Base-by-base conservation (phyloP, 2,888 invertebrate species). In the Drosophila meridiana region DNA sequence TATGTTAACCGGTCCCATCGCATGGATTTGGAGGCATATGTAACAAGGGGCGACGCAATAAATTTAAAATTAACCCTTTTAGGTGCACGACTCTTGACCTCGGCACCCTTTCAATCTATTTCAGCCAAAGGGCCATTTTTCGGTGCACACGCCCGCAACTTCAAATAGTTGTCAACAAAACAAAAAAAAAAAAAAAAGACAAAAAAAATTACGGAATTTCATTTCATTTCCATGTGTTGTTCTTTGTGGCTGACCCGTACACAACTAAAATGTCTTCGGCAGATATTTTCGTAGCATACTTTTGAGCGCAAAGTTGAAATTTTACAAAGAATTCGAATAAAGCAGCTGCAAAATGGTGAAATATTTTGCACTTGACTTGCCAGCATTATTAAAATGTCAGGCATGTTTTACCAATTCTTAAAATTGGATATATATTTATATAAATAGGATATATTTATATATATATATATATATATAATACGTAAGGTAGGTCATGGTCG, bases 51-150 rank as follows among this genome's bases (percentile, higher is more conserved):
- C 73, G 57, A 61, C 57, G 89, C 84, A 89, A 87, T 90, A 87
- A 90, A 87, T 87, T 90, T 87, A 89, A 90, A 90, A 87, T 90
- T 90, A 87, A 90, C 87, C 87, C 90, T 82, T 90, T 90, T 89
- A 67, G 88, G 78, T 70, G 87, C 88, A 70, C 64, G 73, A 68
- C 82, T 71, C 84, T 58, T 85, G 86, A 89, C 90, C 90, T 89
- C 78, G 66, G 65, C 64, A 71, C 71, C 69, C 43, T 45, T 66
- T 68, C 80, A 80, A 76, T 80, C 71, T 76, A 71, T 80, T 66
- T 34, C 7, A 32, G 59, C 42, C 55, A 52, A 45, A 14, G 34
- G n/a, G 47, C 56, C 59, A 34, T 13, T 42, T 56, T 30, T 32
- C 26, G 32, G 34, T 66, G 38, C 34, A n/a, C 56, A 40, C 30